Evolutionary conservation across 2,113 vertebrate genomes (phyloP).

Genomic region (Origma solitaria): DNA sequence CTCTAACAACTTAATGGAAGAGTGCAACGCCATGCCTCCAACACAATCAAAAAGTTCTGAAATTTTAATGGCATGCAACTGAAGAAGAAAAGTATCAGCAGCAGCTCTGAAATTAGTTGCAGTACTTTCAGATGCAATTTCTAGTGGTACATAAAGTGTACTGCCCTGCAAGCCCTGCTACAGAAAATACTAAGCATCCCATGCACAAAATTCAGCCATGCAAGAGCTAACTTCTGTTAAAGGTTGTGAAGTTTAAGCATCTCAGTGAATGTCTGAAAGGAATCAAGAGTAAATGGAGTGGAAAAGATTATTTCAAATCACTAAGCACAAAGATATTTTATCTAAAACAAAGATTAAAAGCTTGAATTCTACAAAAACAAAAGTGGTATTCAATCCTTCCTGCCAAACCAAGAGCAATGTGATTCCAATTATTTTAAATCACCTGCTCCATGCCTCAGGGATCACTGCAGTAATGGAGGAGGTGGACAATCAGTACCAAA

Average conservation of each 20-base stretch:
- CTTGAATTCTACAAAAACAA: not conserved
- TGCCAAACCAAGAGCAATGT: not conserved
- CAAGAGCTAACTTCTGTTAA: not conserved
- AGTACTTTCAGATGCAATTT: not conserved
- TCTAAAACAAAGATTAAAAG: not conserved
- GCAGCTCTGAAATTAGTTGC: not conserved
- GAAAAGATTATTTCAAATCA: not conserved
- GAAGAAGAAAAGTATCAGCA: not conserved
- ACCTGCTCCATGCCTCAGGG: not conserved
- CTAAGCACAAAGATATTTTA: not conserved
- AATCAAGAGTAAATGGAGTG: not conserved
- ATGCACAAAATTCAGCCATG: not conserved
- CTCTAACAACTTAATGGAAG: not conserved
- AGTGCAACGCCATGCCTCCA: rapidly evolving
- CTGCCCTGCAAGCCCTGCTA: not conserved
- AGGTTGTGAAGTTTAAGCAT: not conserved
- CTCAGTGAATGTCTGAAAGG: not conserved
- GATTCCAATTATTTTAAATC: not conserved
- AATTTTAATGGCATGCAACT: not conserved
- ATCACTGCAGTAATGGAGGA: not conserved
- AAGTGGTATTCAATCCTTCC: not conserved
- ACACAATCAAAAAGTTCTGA: not conserved
- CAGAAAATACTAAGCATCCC: not conserved
- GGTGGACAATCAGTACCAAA: not conserved
- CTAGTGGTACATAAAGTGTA: not conserved